Conservation (phyloP, 2,113 vertebrate genomes). For the Chinchilla lanigera region DNA sequence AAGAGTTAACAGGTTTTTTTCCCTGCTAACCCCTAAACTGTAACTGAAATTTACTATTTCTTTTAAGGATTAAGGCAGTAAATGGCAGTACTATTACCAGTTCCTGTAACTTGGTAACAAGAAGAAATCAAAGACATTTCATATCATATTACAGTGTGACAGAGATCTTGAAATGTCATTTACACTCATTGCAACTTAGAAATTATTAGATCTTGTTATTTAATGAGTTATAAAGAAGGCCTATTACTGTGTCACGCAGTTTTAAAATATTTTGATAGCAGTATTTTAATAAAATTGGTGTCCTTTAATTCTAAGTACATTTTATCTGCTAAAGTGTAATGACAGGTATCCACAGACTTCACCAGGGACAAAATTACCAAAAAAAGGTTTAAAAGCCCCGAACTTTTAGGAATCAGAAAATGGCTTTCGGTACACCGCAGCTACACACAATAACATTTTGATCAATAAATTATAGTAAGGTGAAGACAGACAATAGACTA, state of each 20-base stretch:
- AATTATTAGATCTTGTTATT: constrained; percentile 54
- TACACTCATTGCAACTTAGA: neutral
- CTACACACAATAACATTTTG: neutral
- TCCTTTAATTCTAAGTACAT: neutral
- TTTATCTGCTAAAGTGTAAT: constrained; percentile 36
- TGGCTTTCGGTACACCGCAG: neutral
- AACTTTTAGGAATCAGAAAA: neutral
- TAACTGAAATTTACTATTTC: constrained; percentile 50
- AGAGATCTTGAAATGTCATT: constrained; percentile 49
- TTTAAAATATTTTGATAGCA: neutral
- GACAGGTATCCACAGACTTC: neutral
- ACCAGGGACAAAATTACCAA: neutral
- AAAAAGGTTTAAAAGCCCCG: neutral
- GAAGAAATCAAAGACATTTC: constrained; percentile 57
- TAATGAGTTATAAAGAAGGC: constrained; percentile 34
- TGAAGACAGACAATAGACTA: neutral
- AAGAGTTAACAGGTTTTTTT: neutral
- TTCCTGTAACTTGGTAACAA: constrained; percentile 53
- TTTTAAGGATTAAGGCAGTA: constrained; percentile 40
- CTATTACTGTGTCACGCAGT: constrained; percentile 11
- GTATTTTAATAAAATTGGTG: constrained; percentile 41
- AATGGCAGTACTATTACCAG: neutral
- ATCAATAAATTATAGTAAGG: constrained; percentile 46
- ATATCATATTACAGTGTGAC: constrained; percentile 37
- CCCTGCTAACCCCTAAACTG: neutral